These are phyloP conservation scores for Hepsetus odoe DNA, from an alignment of 2,113 vertebrate species.

Conservation along the genomic window DNA sequence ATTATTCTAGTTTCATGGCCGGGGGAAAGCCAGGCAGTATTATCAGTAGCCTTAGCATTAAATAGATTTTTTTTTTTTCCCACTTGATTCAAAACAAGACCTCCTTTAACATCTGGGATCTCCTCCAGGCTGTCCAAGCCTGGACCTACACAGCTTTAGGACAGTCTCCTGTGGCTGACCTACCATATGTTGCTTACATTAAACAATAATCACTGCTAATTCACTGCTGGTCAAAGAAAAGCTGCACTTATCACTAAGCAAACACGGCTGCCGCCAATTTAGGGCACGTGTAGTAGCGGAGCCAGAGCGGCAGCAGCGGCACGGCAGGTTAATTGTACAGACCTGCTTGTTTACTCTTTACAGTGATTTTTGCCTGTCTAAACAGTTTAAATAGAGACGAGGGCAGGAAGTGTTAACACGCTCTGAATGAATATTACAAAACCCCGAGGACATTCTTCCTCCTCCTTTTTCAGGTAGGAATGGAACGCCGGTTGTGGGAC, in stretches of 20 bases:
- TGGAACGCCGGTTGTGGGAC: conserved; percentile 37
- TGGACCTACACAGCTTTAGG: conserved; percentile 7
- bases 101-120: not conserved
- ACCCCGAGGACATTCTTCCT: conserved; percentile 3
- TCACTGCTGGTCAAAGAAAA: not conserved
- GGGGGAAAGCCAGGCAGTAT: too few relatives aligned
- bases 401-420: not conserved
- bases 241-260: not conserved
- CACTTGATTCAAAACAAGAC: not conserved
- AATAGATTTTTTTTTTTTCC: too few relatives aligned
- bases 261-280: not conserved
- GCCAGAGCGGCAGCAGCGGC: not conserved
- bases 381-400: not conserved
- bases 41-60: not conserved
- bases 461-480: conserved; percentile 16
- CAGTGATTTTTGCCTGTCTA: conserved; percentile 5
- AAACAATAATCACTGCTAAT: not conserved
- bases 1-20: too few relatives aligned
- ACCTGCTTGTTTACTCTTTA: not conserved
- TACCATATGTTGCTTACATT: conserved; percentile 15
- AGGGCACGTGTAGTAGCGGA: not conserved
- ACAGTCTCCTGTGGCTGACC: not conserved
- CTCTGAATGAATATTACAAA: conserved; percentile 32
- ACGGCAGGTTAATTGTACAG: not conserved
- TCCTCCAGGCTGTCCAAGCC: not conserved